A percentile compares a stretch with the other conserved stretches of the same genome.
These are phyloP conservation scores for Microplitis mediator DNA, from an alignment of 1,140 invertebrate species.

Conservation along the genomic window DNA sequence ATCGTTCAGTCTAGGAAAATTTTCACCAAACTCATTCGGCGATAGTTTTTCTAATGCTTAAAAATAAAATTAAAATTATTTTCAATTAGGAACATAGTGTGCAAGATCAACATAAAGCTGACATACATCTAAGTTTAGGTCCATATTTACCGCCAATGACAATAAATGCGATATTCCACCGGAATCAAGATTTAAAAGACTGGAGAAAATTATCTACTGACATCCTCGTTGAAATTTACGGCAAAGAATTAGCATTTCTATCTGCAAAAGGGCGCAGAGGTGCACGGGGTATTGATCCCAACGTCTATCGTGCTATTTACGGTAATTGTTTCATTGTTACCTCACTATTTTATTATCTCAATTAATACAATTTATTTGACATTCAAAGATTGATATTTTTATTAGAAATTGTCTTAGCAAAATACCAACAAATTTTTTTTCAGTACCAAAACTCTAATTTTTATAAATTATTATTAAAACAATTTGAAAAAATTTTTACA, in stretches of 20 bases:
- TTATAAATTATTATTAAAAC: too few relatives aligned
- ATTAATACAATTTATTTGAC: neutral
- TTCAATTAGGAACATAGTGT: neutral
- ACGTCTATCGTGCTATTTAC: slow-evolving; percentile 14
- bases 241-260: slow-evolving; percentile 18
- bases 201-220: slow-evolving; percentile 20
- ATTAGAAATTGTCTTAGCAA: too few relatives aligned
- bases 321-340: neutral
- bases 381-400: too few relatives aligned
- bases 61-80: too few relatives aligned
- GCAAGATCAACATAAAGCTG: neutral
- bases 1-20: too few relatives aligned
- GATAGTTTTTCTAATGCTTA: too few relatives aligned
- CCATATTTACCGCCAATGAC: slow-evolving; percentile 11
- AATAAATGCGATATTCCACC: slow-evolving; percentile 10
- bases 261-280: slow-evolving; percentile 14
- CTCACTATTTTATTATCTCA: neutral
- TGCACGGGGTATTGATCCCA: slow-evolving; percentile 17
- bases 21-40: too few relatives aligned
- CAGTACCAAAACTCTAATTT: too few relatives aligned
- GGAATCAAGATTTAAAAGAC: slow-evolving; percentile 3
- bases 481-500: too few relatives aligned
- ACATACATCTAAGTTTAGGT: slow-evolving; percentile 5
- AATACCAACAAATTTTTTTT: too few relatives aligned
- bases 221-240: slow-evolving; percentile 23